Percentiles rank a stretch among this genome's conserved stretches.
phyloP scores from a whole-genome alignment of 2,888 invertebrate species.

The Ichneumoninae sp. region DNA sequence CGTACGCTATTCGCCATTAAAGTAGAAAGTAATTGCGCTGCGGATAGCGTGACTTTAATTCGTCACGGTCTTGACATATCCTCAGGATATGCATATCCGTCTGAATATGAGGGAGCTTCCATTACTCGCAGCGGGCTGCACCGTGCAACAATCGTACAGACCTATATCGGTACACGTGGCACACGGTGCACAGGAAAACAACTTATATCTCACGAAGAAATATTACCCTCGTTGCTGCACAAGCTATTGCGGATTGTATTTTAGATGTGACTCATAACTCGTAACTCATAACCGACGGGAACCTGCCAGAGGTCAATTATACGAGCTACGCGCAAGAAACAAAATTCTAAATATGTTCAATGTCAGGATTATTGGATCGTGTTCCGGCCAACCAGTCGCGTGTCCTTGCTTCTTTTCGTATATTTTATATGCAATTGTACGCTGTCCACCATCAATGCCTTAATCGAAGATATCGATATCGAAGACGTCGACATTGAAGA shows the following conservation, averaged over 20 bases:
- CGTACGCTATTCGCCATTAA: slow-evolving; percentile 27
- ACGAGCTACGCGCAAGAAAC: not conserved
- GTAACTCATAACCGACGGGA: not conserved
- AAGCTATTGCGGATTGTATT: not conserved
- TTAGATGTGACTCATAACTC: not conserved
- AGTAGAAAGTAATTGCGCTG: slow-evolving; percentile 54
- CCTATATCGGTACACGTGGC: not conserved
- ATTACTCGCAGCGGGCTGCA: slow-evolving; percentile 3
- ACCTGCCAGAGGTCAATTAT: not conserved
- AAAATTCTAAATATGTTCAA: not conserved
- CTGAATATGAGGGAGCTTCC: slow-evolving; percentile 15
- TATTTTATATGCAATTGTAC: no score
- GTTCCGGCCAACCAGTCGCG: no score
- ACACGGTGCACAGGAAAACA: not conserved
- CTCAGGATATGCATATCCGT: slow-evolving; percentile 7
- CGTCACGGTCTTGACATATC: slow-evolving; percentile 37
- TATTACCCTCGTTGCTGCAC: not conserved
- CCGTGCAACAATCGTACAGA: slow-evolving; percentile 5
- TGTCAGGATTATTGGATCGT: no score
- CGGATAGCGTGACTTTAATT: slow-evolving; percentile 48
- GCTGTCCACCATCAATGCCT: no score
- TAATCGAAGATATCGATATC: no score
- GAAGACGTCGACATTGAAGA: no score
- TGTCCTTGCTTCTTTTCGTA: no score
- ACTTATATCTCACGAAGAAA: slow-evolving; percentile 1